phyloP scores from a whole-genome alignment of 2,888 invertebrate species.

The Sipha maydis region DNA sequence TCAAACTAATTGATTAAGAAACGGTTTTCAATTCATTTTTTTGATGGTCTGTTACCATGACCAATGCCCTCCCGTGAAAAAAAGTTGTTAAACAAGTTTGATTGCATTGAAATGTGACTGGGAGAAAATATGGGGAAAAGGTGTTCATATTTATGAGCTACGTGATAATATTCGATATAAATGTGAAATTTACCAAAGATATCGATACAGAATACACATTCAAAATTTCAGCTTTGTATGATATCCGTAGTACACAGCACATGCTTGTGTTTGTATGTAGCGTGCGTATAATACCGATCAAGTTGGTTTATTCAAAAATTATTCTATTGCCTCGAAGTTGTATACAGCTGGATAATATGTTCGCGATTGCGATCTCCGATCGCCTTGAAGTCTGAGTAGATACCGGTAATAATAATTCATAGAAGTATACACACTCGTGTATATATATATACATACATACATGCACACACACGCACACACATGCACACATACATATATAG shows the following conservation, averaged over 20 bases:
- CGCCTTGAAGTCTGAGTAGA: constrained; percentile 55
- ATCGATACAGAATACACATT: neutral
- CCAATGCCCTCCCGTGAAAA: too few relatives aligned
- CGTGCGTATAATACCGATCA: neutral
- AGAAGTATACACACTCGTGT: neutral
- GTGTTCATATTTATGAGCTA: neutral
- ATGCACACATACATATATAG: neutral
- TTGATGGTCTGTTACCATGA: too few relatives aligned
- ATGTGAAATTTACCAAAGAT: constrained; percentile 13
- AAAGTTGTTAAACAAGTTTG: constrained; percentile 25
- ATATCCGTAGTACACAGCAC: neutral
- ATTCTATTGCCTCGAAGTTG: constrained; percentile 28
- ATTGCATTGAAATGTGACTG: neutral
- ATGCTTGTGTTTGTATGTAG: neutral
- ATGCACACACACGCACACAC: neutral
- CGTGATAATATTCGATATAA: constrained; percentile 15
- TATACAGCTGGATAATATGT: constrained; percentile 41
- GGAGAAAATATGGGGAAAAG: neutral
- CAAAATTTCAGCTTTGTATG: neutral
- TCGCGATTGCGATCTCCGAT: constrained; percentile 53
- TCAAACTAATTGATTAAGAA: neutral
- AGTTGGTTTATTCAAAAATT: constrained; percentile 22
- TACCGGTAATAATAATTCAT: constrained; percentile 55
- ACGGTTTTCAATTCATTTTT: neutral
- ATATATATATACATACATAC: neutral